Conservation (phyloP, 2,797 vertebrate species). For the Tokudaia muenninki region DNA sequence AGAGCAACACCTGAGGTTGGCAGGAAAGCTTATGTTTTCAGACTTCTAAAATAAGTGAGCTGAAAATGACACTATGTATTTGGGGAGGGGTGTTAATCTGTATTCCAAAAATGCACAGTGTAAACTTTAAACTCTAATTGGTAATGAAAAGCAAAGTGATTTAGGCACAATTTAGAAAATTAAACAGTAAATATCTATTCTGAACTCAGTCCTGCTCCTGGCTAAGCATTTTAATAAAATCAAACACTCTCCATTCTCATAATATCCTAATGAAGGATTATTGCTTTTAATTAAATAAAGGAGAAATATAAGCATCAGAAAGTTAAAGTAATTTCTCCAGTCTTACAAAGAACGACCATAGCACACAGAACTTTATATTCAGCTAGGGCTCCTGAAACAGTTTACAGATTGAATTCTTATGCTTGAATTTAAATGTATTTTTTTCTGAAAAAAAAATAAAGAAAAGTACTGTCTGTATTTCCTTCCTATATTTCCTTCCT, state of each 20-base stretch:
- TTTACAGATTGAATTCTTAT: slow-evolving; percentile 1
- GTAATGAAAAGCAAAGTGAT: slow-evolving; percentile 44
- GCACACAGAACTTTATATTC: background rate
- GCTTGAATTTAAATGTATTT: background rate
- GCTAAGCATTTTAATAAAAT: slow-evolving; percentile 25
- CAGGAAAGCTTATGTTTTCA: background rate
- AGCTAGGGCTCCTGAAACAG: background rate
- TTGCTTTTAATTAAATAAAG: slow-evolving; percentile 36
- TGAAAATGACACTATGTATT: background rate
- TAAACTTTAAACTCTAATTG: slow-evolving; percentile 33
- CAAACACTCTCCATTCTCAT: background rate
- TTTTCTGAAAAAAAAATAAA: background rate
- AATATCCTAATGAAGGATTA: background rate
- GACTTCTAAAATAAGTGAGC: background rate
- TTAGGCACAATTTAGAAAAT: slow-evolving; percentile 51
- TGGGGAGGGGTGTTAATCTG: background rate
- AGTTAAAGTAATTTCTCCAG: background rate
- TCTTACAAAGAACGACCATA: background rate
- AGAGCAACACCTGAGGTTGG: background rate
- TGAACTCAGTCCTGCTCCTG: background rate
- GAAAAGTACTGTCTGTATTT: background rate
- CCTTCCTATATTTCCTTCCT: background rate
- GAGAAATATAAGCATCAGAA: background rate
- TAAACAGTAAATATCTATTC: slow-evolving; percentile 35
- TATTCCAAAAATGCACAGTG: background rate